Evolutionary conservation across 2,797 vertebrate species (phyloP).

Genomic region (Sparus aurata): DNA sequence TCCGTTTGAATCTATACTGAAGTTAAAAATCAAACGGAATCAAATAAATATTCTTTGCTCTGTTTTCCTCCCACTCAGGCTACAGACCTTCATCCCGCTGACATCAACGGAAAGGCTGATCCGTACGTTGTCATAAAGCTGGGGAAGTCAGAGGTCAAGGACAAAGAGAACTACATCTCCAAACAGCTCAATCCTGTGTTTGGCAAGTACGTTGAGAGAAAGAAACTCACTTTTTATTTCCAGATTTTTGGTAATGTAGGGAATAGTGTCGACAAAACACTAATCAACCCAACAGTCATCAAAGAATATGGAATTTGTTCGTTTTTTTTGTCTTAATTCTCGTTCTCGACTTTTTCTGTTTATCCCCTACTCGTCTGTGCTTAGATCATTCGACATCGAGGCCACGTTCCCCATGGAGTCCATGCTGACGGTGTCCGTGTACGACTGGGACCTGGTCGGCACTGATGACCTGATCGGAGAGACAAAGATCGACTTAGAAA

Average conservation of each 20-base stretch:
- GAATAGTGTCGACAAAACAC: no score
- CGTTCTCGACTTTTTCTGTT: neutral
- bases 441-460: slow-evolving; percentile 98
- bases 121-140: slow-evolving; percentile 95
- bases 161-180: slow-evolving; percentile 99
- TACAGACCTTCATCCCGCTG: slow-evolving; percentile 96
- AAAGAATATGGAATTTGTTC: neutral
- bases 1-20: neutral
- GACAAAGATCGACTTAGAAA: slow-evolving; percentile 98
- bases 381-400: slow-evolving; percentile 96
- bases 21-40: slow-evolving; percentile 4
- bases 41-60: neutral
- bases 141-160: slow-evolving; percentile 96
- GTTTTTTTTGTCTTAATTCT: neutral
- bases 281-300: neutral
- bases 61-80: slow-evolving; percentile 82
- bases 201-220: slow-evolving; percentile 91
- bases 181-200: slow-evolving; percentile 98
- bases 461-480: slow-evolving; percentile 98
- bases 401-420: slow-evolving; percentile 98
- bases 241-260: neutral
- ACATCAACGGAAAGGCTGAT: slow-evolving; percentile 98
- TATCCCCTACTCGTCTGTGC: neutral
- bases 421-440: slow-evolving; percentile 95
- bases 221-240: neutral